Evolutionary conservation across 2,113 vertebrate species (phyloP).

Genomic region (Azemiops feae): DNA sequence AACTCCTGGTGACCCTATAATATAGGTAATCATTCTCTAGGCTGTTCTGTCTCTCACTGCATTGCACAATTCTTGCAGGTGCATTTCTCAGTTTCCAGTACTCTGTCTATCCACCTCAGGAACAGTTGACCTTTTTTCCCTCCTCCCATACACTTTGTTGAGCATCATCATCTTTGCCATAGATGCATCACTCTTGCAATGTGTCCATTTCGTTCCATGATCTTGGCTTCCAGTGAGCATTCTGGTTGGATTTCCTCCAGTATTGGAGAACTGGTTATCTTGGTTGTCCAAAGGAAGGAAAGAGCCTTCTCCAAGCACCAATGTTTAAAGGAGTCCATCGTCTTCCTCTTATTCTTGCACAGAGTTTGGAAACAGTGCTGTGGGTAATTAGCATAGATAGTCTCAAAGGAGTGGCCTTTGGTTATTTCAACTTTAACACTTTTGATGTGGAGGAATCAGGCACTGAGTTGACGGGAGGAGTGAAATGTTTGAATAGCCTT

Average conservation of each 20-base stretch:
- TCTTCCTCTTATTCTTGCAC: neutral
- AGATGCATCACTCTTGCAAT: neutral
- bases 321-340: neutral
- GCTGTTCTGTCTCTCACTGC: neutral
- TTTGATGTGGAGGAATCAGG: neutral
- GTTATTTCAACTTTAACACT: neutral
- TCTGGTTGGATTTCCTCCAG: neutral
- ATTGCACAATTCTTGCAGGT: neutral
- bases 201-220: neutral
- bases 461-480: neutral
- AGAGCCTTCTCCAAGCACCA: neutral
- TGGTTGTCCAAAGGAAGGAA: neutral
- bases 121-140: neutral
- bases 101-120: neutral
- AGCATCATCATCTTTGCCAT: neutral
- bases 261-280: neutral
- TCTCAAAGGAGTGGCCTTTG: neutral
- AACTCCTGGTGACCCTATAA: neutral
- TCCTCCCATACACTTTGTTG: neutral
- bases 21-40: neutral
- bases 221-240: neutral
- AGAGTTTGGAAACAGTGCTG: neutral
- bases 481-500: neutral
- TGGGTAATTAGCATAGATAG: neutral
- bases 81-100: neutral